A percentile compares a stretch with the other conserved stretches of the same genome.
Conservation (phyloP, 2,113 vertebrate genomes). For the Mustela nigripes region DNA sequence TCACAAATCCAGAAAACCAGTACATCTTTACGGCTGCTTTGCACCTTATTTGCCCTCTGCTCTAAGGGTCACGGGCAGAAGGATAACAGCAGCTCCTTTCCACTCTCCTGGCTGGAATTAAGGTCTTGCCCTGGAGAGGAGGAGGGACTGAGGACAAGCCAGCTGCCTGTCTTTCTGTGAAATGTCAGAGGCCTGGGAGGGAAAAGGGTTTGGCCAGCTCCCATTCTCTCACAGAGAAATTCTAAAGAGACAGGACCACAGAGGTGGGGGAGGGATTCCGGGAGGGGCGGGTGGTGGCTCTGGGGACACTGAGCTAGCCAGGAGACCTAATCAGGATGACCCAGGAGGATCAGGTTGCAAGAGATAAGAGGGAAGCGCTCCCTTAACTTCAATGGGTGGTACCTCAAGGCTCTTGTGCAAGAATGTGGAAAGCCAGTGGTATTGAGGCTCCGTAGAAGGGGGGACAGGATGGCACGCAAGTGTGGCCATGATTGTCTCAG, state of each 20-base stretch:
- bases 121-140: not conserved
- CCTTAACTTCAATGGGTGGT: not conserved
- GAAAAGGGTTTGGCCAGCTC: not conserved
- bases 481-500: not conserved
- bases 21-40: not conserved
- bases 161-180: not conserved
- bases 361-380: constrained; percentile 64
- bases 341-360: constrained; percentile 40
- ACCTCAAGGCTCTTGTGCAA: not conserved
- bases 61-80: not conserved
- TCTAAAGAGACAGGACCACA: not conserved
- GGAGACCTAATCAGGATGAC: constrained; percentile 53
- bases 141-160: not conserved
- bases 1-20: not conserved
- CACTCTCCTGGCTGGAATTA: not conserved
- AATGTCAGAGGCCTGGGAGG: not conserved
- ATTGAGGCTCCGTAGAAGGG: not conserved
- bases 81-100: not conserved
- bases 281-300: not conserved
- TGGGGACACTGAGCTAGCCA: constrained; percentile 15
- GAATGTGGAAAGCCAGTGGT: not conserved
- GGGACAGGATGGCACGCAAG: not conserved
- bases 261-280: not conserved
- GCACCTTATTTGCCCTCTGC: not conserved
- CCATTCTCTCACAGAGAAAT: not conserved